These are phyloP conservation scores for Poeciliopsis infans DNA, from an alignment of 2,797 vertebrate genomes.

Conservation along the genomic window DNA sequence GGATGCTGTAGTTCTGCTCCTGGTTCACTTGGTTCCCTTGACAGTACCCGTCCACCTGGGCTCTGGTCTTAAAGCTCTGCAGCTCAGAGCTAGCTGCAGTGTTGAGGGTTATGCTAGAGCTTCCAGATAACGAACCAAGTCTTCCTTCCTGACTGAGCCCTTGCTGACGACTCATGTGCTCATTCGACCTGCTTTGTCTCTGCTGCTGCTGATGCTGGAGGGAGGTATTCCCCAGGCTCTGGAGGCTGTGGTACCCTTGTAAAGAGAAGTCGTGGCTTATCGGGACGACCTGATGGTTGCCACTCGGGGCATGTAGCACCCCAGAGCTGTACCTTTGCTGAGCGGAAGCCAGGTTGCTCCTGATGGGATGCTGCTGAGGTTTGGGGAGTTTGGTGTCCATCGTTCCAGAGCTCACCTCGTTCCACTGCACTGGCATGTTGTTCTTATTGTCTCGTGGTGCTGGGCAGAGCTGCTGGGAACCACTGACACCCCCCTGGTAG, in stretches of 20 bases:
- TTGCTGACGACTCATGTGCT: slow-evolving; percentile 79
- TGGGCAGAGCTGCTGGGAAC: slow-evolving; percentile 70
- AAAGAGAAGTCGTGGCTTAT: slow-evolving; percentile 77
- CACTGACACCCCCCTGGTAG: slow-evolving; percentile 78
- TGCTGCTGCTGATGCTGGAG: slow-evolving; percentile 81
- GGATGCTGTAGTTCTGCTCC: slow-evolving; percentile 77
- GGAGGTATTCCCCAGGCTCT: slow-evolving; percentile 77
- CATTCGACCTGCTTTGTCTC: slow-evolving; percentile 75
- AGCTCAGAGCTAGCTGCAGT: slow-evolving; percentile 68
- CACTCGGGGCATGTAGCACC: slow-evolving; percentile 80
- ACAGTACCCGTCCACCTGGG: slow-evolving; percentile 75
- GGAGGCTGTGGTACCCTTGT: slow-evolving; percentile 79
- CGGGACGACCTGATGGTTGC: slow-evolving; percentile 71
- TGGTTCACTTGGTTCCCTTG: slow-evolving; percentile 76
- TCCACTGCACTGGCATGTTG: slow-evolving; percentile 98
- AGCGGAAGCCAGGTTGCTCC: slow-evolving; percentile 85
- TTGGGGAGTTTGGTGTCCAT: slow-evolving; percentile 84
- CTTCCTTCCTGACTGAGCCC: slow-evolving; percentile 82
- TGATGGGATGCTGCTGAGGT: slow-evolving; percentile 77
- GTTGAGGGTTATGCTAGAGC: slow-evolving; percentile 76
- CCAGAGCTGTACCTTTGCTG: slow-evolving; percentile 90
- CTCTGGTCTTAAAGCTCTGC: slow-evolving; percentile 81
- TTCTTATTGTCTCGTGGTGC: slow-evolving; percentile 81
- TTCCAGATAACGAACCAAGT: slow-evolving; percentile 70
- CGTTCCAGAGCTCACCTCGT: slow-evolving; percentile 97